Percentiles rank a stretch among this genome's conserved stretches.
Evolutionary conservation across 2,888 invertebrate species (phyloP).

Genomic region (Noctua pronuba): DNA sequence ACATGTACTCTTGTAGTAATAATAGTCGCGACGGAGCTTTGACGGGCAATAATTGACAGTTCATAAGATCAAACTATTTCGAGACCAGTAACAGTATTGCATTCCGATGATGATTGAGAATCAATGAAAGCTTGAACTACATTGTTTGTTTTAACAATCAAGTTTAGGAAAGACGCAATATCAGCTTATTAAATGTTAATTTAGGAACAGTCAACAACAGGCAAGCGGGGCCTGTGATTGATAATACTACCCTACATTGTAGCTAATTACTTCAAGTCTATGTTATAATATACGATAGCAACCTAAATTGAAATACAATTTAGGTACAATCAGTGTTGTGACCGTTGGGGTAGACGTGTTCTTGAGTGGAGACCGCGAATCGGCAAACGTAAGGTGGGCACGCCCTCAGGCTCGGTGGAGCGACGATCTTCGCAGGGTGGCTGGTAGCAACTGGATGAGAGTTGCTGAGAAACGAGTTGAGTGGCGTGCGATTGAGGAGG

Average conservation of each 20-base stretch:
- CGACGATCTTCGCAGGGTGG: no score
- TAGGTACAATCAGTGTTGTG: background rate
- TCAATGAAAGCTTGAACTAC: slow-evolving; percentile 18
- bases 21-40: slow-evolving; percentile 3
- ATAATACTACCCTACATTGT: background rate
- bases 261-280: background rate
- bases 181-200: background rate
- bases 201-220: background rate
- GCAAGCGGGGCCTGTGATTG: background rate
- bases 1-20: background rate
- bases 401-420: no score
- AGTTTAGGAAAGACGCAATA: background rate
- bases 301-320: background rate
- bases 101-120: slow-evolving; percentile 10
- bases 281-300: background rate
- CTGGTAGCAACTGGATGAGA: no score
- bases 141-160: background rate
- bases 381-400: no score
- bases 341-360: no score
- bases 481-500: no score
- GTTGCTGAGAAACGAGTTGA: no score
- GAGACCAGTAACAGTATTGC: background rate
- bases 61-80: slow-evolving; percentile 35
- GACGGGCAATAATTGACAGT: slow-evolving; percentile 40
- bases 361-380: no score